Evolutionary conservation across 1,140 invertebrate genomes (phyloP).

Genomic region (Samia ricini): DNA sequence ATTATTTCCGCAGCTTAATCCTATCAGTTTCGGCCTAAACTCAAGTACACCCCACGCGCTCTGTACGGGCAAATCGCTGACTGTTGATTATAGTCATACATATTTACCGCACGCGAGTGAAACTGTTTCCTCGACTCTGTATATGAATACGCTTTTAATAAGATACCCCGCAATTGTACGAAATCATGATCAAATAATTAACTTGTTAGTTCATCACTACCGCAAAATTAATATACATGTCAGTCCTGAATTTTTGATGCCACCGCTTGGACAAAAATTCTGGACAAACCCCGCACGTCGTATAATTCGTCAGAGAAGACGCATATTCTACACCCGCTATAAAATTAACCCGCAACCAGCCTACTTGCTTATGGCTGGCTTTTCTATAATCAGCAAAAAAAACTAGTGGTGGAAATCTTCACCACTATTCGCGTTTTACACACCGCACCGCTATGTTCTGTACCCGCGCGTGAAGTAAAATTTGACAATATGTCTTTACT

Average conservation of each 20-base stretch:
- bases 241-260: conserved; percentile 11
- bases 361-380: conserved; percentile 15
- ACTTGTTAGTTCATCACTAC: conserved; percentile 8
- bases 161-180: conserved; percentile 4
- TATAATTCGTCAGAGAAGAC: background rate
- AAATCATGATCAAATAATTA: background rate
- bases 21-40: conserved; percentile 10
- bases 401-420: conserved; percentile 31
- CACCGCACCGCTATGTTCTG: conserved; percentile 27
- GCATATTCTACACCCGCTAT: conserved; percentile 10
- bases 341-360: background rate
- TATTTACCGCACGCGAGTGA: background rate
- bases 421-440: conserved; percentile 47
- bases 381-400: conserved; percentile 34
- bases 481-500: conserved; percentile 25
- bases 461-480: conserved; percentile 31
- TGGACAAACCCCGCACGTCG: conserved; percentile 16
- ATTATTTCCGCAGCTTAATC: conserved; percentile 8
- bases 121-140: background rate
- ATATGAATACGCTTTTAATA: background rate
- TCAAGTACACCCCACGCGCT: conserved; percentile 8
- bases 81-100: background rate
- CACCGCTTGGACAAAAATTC: conserved; percentile 11
- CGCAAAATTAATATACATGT: conserved; percentile 13
- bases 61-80: conserved; percentile 4